phyloP scores from a whole-genome alignment of 1,140 invertebrate genomes.

The Tetragnatha versicolor region DNA sequence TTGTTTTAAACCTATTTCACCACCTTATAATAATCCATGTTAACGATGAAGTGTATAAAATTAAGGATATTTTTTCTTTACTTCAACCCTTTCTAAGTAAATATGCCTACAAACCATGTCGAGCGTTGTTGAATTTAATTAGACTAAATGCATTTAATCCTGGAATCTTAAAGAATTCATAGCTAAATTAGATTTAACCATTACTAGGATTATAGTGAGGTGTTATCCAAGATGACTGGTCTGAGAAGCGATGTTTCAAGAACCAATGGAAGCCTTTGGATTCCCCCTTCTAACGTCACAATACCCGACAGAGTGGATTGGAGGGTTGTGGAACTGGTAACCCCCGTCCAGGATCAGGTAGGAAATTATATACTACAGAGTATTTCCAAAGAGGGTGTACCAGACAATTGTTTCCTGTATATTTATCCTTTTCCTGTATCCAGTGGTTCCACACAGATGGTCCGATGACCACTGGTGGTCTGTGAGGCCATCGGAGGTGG shows the following conservation, averaged over 20 bases:
- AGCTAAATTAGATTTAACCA: neutral
- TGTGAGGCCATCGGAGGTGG: too few relatives aligned
- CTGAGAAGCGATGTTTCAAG: too few relatives aligned
- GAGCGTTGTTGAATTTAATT: neutral
- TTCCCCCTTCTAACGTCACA: neutral
- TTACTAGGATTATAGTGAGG: neutral
- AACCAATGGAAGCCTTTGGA: neutral
- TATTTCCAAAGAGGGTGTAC: too few relatives aligned
- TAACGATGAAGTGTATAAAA: neutral
- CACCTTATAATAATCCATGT: too few relatives aligned
- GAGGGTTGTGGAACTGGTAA: conserved; percentile 64
- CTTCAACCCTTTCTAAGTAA: neutral
- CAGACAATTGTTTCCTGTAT: too few relatives aligned
- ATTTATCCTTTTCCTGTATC: too few relatives aligned
- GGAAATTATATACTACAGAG: too few relatives aligned
- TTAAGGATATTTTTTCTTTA: neutral
- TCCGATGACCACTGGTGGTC: too few relatives aligned
- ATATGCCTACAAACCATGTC: neutral
- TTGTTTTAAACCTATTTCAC: too few relatives aligned
- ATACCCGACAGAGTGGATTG: conserved; percentile 63
- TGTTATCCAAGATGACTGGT: neutral
- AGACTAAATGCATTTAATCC: neutral
- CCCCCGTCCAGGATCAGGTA: conserved; percentile 66
- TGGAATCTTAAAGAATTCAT: too few relatives aligned
- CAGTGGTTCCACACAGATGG: too few relatives aligned